A percentile compares a stretch with the other conserved stretches of the same genome.
phyloP scores from a whole-genome alignment of 1,140 invertebrate genomes.

The Frieseomelitta varia region DNA sequence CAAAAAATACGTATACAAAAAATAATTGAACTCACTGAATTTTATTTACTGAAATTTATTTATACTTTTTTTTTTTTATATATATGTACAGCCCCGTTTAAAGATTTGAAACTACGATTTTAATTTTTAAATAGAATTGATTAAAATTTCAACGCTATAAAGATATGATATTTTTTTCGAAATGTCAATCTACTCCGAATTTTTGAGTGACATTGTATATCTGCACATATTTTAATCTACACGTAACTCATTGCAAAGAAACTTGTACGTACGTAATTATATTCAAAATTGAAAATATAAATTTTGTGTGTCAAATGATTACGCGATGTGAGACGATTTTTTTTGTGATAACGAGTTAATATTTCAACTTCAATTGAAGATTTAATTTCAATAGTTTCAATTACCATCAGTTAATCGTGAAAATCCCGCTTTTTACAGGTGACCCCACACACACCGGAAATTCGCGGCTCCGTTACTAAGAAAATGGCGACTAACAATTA shows the following conservation, averaged over 20 bases:
- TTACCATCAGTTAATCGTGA: neutral
- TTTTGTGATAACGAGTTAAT: neutral
- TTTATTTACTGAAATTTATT: neutral
- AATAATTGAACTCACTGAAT: neutral
- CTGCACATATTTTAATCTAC: neutral
- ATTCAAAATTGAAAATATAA: neutral
- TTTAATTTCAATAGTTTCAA: no score
- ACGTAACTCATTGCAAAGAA: neutral
- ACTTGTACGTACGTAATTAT: neutral
- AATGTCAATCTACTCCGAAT: no score
- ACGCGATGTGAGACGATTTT: neutral
- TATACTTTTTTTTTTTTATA: no score
- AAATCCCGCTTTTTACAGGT: neutral
- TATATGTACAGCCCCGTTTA: no score
- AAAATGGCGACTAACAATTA: neutral
- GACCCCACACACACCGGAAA: neutral
- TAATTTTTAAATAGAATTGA: no score
- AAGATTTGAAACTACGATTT: no score
- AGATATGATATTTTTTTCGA: no score
- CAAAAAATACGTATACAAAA: no score
- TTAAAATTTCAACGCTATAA: no score
- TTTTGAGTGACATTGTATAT: no score
- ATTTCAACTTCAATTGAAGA: no score
- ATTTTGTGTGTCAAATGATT: neutral
- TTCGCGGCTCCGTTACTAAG: neutral